A percentile compares a stretch with the other conserved stretches of the same genome.
Conservation (phyloP, 1,140 invertebrate genomes). For the Aporrectodea caliginosa region DNA sequence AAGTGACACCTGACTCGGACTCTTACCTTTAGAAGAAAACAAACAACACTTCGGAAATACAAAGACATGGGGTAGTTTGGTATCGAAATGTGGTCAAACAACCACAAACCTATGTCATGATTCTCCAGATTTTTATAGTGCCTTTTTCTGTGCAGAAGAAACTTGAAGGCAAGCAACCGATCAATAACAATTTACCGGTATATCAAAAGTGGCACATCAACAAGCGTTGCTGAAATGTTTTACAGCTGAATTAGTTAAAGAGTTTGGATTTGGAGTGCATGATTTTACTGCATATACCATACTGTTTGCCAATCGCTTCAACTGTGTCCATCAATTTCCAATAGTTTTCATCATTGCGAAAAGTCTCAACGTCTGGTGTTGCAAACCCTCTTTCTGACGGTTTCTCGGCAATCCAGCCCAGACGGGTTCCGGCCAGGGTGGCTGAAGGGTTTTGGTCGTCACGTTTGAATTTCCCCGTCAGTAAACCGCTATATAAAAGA, state of each 20-base stretch:
- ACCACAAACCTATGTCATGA: too few species aligned
- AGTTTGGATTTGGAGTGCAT: background rate
- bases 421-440: background rate
- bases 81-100: too few species aligned
- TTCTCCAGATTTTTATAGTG: too few species aligned
- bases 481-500: conserved; percentile 2
- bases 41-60: background rate
- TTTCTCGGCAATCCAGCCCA: conserved; percentile 14
- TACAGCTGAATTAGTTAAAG: background rate
- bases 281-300: background rate
- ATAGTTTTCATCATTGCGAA: background rate
- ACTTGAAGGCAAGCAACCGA: too few species aligned
- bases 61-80: too few species aligned
- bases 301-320: conserved; percentile 13
- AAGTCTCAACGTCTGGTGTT: background rate
- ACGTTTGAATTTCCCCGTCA: conserved; percentile 3
- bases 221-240: too few species aligned
- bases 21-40: conserved; percentile 19
- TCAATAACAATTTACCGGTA: too few species aligned
- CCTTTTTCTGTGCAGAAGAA: too few species aligned
- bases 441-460: background rate
- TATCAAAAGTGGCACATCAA: background rate
- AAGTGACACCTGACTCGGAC: conserved; percentile 42
- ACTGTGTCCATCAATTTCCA: conserved; percentile 2
- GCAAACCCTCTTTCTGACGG: background rate